Base-by-base conservation (phyloP, 1,140 invertebrate species). In the Habropoda laboriosa region DNA sequence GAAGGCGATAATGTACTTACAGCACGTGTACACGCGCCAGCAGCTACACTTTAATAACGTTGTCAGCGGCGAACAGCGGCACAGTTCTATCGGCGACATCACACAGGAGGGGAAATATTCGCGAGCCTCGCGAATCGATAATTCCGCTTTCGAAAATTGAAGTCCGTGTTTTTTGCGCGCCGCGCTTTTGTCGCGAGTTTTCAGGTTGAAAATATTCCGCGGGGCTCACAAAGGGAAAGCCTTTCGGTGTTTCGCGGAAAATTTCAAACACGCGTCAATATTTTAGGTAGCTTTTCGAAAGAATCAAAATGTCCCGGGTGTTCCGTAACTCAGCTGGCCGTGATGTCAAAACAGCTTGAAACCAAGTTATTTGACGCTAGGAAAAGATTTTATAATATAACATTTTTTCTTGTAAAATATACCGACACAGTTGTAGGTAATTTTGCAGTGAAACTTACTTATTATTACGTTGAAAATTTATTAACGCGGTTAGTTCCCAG, bases 1-100 rank as follows among this genome's bases (percentile, higher is more conserved):
- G n/a, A 24, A 35, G 24, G 51, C n/a, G 67, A 70, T 55, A 53
- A 55, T 53, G 35, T 55, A 55, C 49, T 70, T 55, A 21, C 18
- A 13, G 35, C 42, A n/a, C 27, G 35, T 18, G 27, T 27, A 53
- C 24, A 18, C 24, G 35, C 13, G 12, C 30, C 4, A 5, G 16
- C n/a, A 18, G n/a, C 47, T 21, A 27, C 30, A 24, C 35, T 32
- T 27, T 35, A 53, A 68, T 38, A 57, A 72, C 55, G 40, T 60
- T 72, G 40, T 35, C 40, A 60, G 47, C 24, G 38, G 21, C n/a
- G n/a, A n/a, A n/a, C n/a, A n/a, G n/a, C n/a, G n/a, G n/a, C n/a
- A 53, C 38, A 45, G 53, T 45, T 49, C 27, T 16, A 45, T 18
- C 32, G 30, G n/a, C n/a, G n/a, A n/a, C n/a, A n/a, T n/a, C n/a